phyloP scores from a whole-genome alignment of 2,113 vertebrate species.

The Apistogramma diplotaenia region DNA sequence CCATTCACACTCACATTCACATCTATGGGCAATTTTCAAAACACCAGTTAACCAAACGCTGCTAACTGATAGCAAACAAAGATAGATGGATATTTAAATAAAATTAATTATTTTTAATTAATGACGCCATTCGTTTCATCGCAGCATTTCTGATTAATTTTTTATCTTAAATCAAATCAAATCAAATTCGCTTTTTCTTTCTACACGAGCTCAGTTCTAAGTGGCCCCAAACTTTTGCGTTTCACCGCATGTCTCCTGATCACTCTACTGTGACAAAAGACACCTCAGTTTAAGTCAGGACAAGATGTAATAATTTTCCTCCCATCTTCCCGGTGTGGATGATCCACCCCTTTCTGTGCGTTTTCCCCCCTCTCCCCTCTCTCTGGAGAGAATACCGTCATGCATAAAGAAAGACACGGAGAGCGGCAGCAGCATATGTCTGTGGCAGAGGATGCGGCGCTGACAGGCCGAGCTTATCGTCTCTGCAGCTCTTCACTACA shows the following conservation, averaged over 20 bases:
- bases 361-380: constrained; percentile 18
- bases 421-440: constrained; percentile 69
- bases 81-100: background rate
- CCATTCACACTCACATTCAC: no score
- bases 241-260: background rate
- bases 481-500: constrained; percentile 64
- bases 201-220: background rate
- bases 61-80: no score
- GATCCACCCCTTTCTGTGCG: constrained; percentile 36
- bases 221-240: background rate
- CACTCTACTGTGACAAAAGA: background rate
- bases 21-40: no score
- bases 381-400: constrained; percentile 68
- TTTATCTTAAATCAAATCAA: background rate
- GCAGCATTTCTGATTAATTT: background rate
- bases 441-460: constrained; percentile 56
- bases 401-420: constrained; percentile 52
- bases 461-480: constrained; percentile 77
- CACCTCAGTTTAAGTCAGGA: constrained; percentile 18
- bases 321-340: constrained; percentile 42
- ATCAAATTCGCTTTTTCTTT: background rate
- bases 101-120: background rate
- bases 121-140: background rate
- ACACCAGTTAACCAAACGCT: no score
- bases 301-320: constrained; percentile 12